phyloP scores from a whole-genome alignment of 2,888 invertebrate genomes.

The Pardosa pseudoannulata region DNA sequence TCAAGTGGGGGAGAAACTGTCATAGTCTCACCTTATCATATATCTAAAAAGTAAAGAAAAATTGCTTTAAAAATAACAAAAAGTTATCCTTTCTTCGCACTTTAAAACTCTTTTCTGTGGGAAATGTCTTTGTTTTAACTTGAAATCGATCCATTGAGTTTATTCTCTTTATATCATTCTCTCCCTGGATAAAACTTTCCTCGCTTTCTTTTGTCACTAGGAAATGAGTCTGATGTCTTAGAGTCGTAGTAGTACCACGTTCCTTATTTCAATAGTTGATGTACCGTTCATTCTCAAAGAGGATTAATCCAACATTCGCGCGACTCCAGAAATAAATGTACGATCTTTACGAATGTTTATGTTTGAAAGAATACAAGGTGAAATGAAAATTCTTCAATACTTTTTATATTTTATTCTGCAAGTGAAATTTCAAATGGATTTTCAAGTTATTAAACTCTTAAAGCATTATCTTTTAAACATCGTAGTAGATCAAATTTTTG shows the following conservation, averaged over 20 bases:
- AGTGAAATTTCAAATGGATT: neutral
- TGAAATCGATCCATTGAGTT: slow-evolving; percentile 60
- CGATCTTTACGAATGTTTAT: neutral
- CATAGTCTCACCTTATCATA: slow-evolving; percentile 4
- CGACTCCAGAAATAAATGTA: neutral
- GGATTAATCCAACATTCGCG: neutral
- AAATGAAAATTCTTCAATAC: neutral
- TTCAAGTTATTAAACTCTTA: too few species aligned
- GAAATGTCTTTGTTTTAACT: slow-evolving; percentile 69
- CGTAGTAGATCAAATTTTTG: too few species aligned
- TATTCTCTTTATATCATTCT: slow-evolving; percentile 24
- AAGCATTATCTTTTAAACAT: too few species aligned
- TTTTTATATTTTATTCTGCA: neutral
- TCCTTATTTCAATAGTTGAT: neutral
- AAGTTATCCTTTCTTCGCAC: slow-evolving; percentile 62
- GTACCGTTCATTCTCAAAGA: neutral
- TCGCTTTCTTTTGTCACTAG: neutral
- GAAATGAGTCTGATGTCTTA: neutral
- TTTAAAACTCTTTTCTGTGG: slow-evolving; percentile 60
- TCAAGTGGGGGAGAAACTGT: neutral
- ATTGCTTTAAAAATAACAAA: slow-evolving; percentile 34
- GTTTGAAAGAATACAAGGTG: neutral
- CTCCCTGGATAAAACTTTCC: neutral
- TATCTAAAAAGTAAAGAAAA: slow-evolving; percentile 13
- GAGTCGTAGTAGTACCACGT: neutral